Base-by-base conservation (phyloP, 2,797 vertebrate genomes). In the Dipus sagitta region DNA sequence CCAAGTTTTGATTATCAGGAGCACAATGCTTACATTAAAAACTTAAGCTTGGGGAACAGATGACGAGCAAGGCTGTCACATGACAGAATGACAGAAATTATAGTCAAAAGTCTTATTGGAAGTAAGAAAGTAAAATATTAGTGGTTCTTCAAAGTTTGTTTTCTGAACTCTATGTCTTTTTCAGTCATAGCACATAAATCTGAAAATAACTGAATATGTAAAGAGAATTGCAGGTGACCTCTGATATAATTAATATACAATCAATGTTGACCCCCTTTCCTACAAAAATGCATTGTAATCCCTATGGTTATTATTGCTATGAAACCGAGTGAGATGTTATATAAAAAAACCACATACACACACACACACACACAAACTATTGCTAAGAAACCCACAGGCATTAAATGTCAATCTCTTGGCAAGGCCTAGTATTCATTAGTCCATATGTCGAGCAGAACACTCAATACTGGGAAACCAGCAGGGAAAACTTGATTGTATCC, bases 381-480 rank as follows among this genome's bases (percentile, higher is more conserved):
- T 38, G 38, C 38, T 38, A 38, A 38, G 38, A 38, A 89, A 94
- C 86, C 78, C 91, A 93, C 34, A 90, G 77, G 89, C 78, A 92
- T 52, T n/a, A 91, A 95, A 76, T 76, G 86, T 89, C 93, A 86
- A 96, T 93, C 77, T 96, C 92, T 93, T 78, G 70, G 62, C 84
- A 54, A 91, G 86, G 18, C 62, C 30, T 72, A 81, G 30, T 32
- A 34, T 89, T 95, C 89, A 92, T 93, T 96, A 96, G 91, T 54
- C 90, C 86, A 85, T 60, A 38, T 68, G 89, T 94, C 95, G 94
- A 95, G 91, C 7, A 88, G 70, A 74, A 13, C 30, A 92, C 32
- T 87, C 81, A 85, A 75, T 71, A 34, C 42, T 52, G 21, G 78
- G 38, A 76, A 94, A 87, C 91, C 92, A 92, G 87, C 70, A 87